Evolutionary conservation across 2,888 invertebrate genomes (phyloP).

Genomic region (Sipha maydis): DNA sequence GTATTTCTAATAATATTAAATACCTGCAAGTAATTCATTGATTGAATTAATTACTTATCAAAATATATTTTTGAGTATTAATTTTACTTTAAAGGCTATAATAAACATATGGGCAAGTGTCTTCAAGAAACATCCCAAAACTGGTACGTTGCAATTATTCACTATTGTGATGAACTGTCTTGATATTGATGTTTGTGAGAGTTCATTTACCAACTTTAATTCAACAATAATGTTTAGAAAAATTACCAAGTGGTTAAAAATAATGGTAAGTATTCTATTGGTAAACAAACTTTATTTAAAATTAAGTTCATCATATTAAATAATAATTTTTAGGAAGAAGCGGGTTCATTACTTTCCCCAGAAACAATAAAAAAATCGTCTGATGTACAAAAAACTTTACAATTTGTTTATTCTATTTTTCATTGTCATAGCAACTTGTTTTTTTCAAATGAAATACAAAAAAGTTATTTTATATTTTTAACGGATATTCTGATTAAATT

Average conservation of each 20-base stretch:
- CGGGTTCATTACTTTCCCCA: background rate
- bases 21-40: background rate
- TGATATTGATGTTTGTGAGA: slow-evolving; percentile 25
- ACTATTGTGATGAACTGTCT: slow-evolving; percentile 41
- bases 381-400: slow-evolving; percentile 20
- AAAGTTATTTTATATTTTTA: slow-evolving; percentile 33
- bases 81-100: slow-evolving; percentile 8
- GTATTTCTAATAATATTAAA: background rate
- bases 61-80: background rate
- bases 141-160: slow-evolving; percentile 39
- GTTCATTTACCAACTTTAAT: slow-evolving; percentile 22
- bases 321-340: background rate
- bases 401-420: slow-evolving; percentile 40
- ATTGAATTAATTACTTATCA: background rate
- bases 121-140: slow-evolving; percentile 29
- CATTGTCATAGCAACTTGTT: slow-evolving; percentile 16
- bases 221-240: background rate
- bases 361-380: slow-evolving; percentile 4
- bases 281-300: background rate
- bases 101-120: background rate
- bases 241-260: slow-evolving; percentile 19
- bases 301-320: background rate
- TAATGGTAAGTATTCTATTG: background rate
- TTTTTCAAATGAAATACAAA: background rate
- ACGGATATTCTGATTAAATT: slow-evolving; percentile 31